These are phyloP conservation scores for Cyanoderma ruficeps DNA, from an alignment of 2,113 vertebrate species.

Conservation along the genomic window DNA sequence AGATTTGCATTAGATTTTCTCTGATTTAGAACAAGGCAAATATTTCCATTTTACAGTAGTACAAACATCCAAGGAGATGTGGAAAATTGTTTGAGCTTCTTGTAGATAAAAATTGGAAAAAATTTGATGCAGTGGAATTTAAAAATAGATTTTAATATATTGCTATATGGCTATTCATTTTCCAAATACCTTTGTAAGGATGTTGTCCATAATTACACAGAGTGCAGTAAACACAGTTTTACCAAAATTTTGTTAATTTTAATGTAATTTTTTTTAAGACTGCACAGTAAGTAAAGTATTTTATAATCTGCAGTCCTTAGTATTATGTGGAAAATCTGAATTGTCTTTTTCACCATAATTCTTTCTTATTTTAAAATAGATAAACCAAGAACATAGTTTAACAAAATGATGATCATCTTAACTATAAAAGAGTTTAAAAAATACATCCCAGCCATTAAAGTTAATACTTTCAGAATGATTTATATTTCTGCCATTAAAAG, in stretches of 20 bases:
- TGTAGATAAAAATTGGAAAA: not conserved
- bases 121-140: not conserved
- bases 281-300: not conserved
- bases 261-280: not conserved
- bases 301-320: not conserved
- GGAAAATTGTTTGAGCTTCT: not conserved
- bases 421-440: conserved; percentile 47
- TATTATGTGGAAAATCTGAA: not conserved
- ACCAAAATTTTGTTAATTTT: not conserved
- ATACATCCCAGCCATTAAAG: not conserved
- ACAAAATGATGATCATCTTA: conserved; percentile 20
- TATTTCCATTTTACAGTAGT: not conserved
- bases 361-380: not conserved
- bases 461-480: conserved; percentile 42
- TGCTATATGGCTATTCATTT: not conserved
- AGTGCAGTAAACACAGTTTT: not conserved
- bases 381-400: conserved; percentile 41
- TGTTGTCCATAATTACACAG: not conserved
- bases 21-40: not conserved
- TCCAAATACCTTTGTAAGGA: not conserved
- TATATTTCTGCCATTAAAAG: conserved; percentile 49
- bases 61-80: not conserved
- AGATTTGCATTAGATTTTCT: not conserved
- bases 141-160: not conserved
- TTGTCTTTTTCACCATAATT: not conserved